Base-by-base conservation (phyloP, 2,113 vertebrate genomes). In the Thryonomys swinderianus region DNA sequence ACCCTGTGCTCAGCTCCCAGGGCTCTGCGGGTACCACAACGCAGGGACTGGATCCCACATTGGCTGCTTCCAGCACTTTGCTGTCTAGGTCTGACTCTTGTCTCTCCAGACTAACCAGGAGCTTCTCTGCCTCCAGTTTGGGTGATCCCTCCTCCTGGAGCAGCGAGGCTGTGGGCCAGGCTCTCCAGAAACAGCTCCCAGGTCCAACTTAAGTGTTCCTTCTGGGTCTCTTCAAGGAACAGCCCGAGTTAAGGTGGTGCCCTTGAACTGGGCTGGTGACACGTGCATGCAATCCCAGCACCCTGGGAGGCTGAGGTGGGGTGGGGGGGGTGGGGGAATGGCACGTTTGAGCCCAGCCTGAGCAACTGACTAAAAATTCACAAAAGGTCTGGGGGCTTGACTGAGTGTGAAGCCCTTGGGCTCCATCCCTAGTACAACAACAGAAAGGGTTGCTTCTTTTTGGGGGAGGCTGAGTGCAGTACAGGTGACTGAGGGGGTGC, bases 1-100 rank as follows among this genome's bases (percentile, higher is more conserved):
- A 42, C 12, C 45, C 21, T 48, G 27, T 16, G n/a, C n/a, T 27
- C 25, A 55, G 82, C 34, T 27, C 32, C 40, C 2, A 0, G n/a
- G 34, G 34, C 13, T 42, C 5, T 6, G 10, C 1, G 5, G 37
- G 7, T 18, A 23, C 51, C 27, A 3, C 17, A 12, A 34, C 3
- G 0, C 42, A 0, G 59, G 59, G 53, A 27, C 55, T n/a, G 3
- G 13, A 16, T 27, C 30, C 10, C 37, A 32, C 0, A 0, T 11
- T 51, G 3, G 20, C 37, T 2, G 0, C 40, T 13, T 62, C 59
- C 3, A 8, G 51, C 7, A 1, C 25, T 74, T 4, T 23, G 25
- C 10, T 5, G 7, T 2, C 5, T 37, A n/a, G n/a, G n/a, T 10
- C 40, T 34, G 42, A n/a, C 14, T 32, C n/a, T 86, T 18, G 48